Evolutionary conservation across 1,140 invertebrate species (phyloP).

Genomic region (Drosophila nikananu): DNA sequence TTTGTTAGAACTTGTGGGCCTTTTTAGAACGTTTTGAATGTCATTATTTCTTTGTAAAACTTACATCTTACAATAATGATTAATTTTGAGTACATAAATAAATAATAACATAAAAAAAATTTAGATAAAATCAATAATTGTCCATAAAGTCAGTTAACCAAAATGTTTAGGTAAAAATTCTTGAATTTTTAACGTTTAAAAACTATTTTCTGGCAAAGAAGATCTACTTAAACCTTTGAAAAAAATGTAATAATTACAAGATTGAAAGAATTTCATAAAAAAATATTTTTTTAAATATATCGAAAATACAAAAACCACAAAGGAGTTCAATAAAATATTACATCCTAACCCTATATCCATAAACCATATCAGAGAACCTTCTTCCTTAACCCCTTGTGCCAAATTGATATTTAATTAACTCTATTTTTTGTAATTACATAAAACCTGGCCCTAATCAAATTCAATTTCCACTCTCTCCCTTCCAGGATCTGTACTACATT

Average conservation of each 20-base stretch:
- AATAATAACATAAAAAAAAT: not conserved
- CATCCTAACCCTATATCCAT: not conserved
- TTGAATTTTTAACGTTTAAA: not conserved
- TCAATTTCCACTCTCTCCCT: constrained; percentile 19
- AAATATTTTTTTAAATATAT: not conserved
- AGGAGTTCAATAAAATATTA: not conserved
- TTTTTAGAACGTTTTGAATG: not conserved
- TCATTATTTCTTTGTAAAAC: too few species aligned
- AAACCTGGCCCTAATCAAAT: constrained; percentile 19
- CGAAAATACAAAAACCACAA: not conserved
- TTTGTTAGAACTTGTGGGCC: too few species aligned
- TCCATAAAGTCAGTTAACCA: too few species aligned
- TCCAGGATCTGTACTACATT: constrained; percentile 86
- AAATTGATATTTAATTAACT: constrained; percentile 33
- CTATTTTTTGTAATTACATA: constrained; percentile 8
- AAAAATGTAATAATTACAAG: not conserved
- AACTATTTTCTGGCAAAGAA: not conserved
- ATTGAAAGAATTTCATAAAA: not conserved
- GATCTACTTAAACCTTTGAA: not conserved
- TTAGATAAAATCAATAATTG: not conserved
- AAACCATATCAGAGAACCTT: not conserved
- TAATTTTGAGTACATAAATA: fast-evolving
- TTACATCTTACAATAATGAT: not conserved
- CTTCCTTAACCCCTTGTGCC: not conserved
- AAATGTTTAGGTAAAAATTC: too few species aligned